Percentiles rank a stretch among this genome's conserved stretches.
Evolutionary conservation across 2,797 vertebrate species (phyloP).

Genomic region (Catharus ustulatus): DNA sequence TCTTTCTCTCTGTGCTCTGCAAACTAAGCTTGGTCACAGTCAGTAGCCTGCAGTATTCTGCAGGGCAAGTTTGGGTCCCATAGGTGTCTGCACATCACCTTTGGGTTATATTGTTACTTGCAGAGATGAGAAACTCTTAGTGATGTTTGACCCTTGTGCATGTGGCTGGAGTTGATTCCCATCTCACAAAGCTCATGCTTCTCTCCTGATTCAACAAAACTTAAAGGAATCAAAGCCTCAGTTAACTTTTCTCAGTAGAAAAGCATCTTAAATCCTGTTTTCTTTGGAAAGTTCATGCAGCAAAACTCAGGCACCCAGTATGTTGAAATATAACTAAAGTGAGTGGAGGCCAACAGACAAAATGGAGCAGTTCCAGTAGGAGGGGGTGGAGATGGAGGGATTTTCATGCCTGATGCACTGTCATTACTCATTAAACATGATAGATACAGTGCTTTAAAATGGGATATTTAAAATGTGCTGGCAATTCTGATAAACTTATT

Average conservation of each 20-base stretch:
- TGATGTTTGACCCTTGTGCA: not conserved
- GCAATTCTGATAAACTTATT: not conserved
- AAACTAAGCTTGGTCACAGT: not conserved
- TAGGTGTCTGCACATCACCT: not conserved
- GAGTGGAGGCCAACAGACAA: not conserved
- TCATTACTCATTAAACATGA: fast-evolving
- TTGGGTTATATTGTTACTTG: not conserved
- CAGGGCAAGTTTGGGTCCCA: not conserved
- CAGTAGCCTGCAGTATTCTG: not conserved
- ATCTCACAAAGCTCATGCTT: not conserved
- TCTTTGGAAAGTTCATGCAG: not conserved
- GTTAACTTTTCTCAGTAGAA: not conserved
- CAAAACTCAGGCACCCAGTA: not conserved
- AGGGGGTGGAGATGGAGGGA: not conserved
- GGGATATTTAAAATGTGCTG: not conserved
- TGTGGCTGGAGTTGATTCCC: not conserved
- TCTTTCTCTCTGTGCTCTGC: not conserved
- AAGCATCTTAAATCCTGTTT: not conserved
- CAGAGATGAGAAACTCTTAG: not conserved
- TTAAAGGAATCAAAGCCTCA: not conserved
- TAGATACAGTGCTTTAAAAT: not conserved
- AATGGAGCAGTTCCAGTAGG: not conserved
- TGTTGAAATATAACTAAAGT: not conserved
- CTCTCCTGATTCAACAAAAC: not conserved
- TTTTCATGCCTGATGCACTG: not conserved